A percentile compares a stretch with the other conserved stretches of the same genome.
Evolutionary conservation across 2,797 vertebrate species (phyloP).

Genomic region (Eulemur albifrons): DNA sequence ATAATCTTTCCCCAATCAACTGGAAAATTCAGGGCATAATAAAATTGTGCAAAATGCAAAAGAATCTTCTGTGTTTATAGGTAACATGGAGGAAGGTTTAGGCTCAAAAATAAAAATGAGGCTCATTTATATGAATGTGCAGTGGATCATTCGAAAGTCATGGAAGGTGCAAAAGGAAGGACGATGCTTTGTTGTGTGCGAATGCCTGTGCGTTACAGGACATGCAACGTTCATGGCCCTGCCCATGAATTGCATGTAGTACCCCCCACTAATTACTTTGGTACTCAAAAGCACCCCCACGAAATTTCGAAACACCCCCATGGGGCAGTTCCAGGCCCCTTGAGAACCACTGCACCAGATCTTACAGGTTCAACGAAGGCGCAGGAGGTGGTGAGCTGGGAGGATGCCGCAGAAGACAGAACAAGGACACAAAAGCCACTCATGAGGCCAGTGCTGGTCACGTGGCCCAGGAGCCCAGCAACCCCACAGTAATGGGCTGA

Average conservation of each 20-base stretch:
- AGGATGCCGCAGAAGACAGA: not conserved
- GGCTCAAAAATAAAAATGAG: not conserved
- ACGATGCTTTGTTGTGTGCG: not conserved
- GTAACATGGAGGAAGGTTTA: not conserved
- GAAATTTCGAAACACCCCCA: not conserved
- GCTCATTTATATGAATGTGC: not conserved
- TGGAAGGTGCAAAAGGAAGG: not conserved
- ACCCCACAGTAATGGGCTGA: too few relatives aligned
- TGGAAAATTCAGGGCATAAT: conserved; percentile 36
- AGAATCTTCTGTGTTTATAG: not conserved
- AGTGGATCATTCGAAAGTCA: not conserved
- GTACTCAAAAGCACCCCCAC: not conserved
- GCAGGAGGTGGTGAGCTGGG: not conserved
- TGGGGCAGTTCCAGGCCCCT: not conserved
- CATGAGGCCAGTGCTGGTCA: not conserved
- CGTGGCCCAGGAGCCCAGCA: not conserved
- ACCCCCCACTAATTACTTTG: not conserved
- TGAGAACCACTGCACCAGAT: not conserved
- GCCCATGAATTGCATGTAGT: not conserved
- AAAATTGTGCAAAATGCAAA: not conserved
- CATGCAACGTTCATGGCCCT: not conserved
- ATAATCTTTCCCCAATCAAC: conserved; percentile 5
- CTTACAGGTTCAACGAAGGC: not conserved
- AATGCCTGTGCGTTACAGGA: not conserved
- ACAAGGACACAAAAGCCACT: not conserved